phyloP scores from a whole-genome alignment of 1,140 invertebrate species.

The Drosophila parabipectinata region DNA sequence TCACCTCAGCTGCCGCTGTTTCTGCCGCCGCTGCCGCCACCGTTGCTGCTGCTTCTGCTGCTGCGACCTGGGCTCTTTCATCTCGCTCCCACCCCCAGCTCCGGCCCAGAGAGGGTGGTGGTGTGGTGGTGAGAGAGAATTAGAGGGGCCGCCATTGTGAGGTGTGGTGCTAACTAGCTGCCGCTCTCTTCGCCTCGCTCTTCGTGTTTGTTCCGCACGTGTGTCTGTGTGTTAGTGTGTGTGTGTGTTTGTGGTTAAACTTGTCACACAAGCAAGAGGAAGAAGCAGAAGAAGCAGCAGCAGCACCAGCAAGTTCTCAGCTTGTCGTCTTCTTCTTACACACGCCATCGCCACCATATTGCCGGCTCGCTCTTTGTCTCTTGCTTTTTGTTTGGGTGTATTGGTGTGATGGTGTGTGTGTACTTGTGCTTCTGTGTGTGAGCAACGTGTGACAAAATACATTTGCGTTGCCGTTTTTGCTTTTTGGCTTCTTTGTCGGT shows the following conservation, averaged over 20 bases:
- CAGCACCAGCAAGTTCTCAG: constrained; percentile 51
- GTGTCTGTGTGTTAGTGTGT: constrained; percentile 27
- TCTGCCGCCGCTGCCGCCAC: background rate
- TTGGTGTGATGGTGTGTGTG: constrained; percentile 16
- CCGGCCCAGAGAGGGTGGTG: constrained; percentile 9
- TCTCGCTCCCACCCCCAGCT: constrained; percentile 18
- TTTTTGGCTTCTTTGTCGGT: constrained; percentile 61
- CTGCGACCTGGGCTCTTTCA: background rate
- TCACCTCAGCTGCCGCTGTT: constrained; percentile 25
- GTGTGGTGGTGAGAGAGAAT: constrained; percentile 38
- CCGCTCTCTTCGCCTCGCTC: constrained; percentile 55
- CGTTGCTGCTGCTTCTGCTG: background rate
- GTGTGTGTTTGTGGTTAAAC: constrained; percentile 79
- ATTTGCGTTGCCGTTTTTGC: constrained; percentile 78
- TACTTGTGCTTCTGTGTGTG: constrained; percentile 28
- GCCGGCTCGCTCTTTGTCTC: constrained; percentile 62
- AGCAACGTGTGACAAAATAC: constrained; percentile 80
- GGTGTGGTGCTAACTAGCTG: constrained; percentile 71
- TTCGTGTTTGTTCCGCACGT: constrained; percentile 4
- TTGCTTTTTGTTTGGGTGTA: constrained; percentile 37
- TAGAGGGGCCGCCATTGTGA: constrained; percentile 73
- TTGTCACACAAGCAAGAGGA: constrained; percentile 77
- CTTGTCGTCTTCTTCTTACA: constrained; percentile 77
- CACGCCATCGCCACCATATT: constrained; percentile 54
- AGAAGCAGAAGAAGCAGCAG: constrained; percentile 31